These are phyloP conservation scores for Acanthurus leucopareius DNA, from an alignment of 2,797 vertebrate genomes.

Conservation along the genomic window DNA sequence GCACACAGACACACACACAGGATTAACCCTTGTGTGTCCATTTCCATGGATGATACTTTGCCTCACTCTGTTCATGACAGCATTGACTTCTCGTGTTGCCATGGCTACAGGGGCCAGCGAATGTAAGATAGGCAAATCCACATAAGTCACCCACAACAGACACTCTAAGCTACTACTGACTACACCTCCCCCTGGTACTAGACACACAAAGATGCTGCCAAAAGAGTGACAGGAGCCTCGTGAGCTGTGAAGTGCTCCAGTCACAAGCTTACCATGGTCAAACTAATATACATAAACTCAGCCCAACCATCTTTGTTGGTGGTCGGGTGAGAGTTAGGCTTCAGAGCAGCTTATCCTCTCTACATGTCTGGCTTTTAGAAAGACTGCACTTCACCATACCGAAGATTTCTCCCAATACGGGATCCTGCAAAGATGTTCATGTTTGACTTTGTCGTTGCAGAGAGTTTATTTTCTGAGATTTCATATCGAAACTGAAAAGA, in stretches of 20 bases:
- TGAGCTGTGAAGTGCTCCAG: slow-evolving; percentile 72
- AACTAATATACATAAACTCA: slow-evolving; percentile 61
- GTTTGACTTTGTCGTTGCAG: not conserved
- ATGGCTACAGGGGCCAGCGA: slow-evolving; percentile 82
- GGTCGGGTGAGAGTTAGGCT: slow-evolving; percentile 60
- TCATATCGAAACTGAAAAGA: not conserved
- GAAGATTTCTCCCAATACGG: slow-evolving; percentile 22
- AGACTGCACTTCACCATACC: slow-evolving; percentile 44
- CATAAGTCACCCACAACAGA: slow-evolving; percentile 80
- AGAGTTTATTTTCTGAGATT: not conserved
- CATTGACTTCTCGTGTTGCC: slow-evolving; percentile 80
- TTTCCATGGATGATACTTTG: slow-evolving; percentile 80
- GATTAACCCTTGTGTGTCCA: slow-evolving; percentile 85
- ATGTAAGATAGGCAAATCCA: slow-evolving; percentile 84
- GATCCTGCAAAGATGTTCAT: slow-evolving; percentile 5
- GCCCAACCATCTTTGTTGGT: slow-evolving; percentile 55
- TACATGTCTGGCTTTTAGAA: slow-evolving; percentile 45
- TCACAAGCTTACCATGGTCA: slow-evolving; percentile 68
- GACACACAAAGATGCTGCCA: slow-evolving; percentile 75
- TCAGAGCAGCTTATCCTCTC: slow-evolving; percentile 67
- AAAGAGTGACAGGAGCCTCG: slow-evolving; percentile 68
- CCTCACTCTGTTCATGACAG: slow-evolving; percentile 77
- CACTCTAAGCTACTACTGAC: slow-evolving; percentile 74
- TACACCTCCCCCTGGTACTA: slow-evolving; percentile 70
- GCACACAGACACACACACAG: slow-evolving; percentile 55